Evolutionary conservation across 1,140 invertebrate species (phyloP), one percentile per base, ranked within the genome.

Genomic region (Lutraria rhynchaena): DNA sequence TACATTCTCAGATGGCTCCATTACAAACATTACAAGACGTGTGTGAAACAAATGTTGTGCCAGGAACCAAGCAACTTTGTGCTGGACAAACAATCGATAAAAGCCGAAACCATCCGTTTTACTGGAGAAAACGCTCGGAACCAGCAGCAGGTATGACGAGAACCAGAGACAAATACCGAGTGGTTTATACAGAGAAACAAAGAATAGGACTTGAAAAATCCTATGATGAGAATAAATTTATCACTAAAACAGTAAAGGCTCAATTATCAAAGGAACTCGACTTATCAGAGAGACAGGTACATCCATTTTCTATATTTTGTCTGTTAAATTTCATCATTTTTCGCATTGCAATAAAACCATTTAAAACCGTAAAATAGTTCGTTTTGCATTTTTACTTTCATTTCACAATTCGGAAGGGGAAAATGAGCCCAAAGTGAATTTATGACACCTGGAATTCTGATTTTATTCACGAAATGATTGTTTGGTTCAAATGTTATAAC

Each of bases 271-370:
- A 67, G 35, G 75, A 65, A 1, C 44, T 77, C 11, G 49, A 67
- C 55, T 31, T 77, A 65, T 77, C 75, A 15, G 75, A 65, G 22
- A 77, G 75, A 77, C 75, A 77, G 75, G 75, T 65, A 76, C 15
- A 27, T 19, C 37, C 37, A 15, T 41, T 41, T 41, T 41, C 37
- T 7, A 55, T 9, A 22, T 5, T 55, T 22, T 22, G 7, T 55
- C 19, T 22, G 5, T 27, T 3, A 3, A 22, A 9, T 55, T 55
- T 11, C 17, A 27, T 55, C 4, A 22, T 5, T 11, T 11, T 44
- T 3, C 24, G 1, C 22, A 19, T 63, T 2, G 24, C 27, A 11
- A 22, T 11, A 57, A 22, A 57, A 11, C 29, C 29, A 24, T 57
- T 27, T 2, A 57, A 57, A 27, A 22, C 22, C n/a, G 17, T 5